phyloP scores from a whole-genome alignment of 2,797 vertebrate species.

The Limnodromus scolopaceus region DNA sequence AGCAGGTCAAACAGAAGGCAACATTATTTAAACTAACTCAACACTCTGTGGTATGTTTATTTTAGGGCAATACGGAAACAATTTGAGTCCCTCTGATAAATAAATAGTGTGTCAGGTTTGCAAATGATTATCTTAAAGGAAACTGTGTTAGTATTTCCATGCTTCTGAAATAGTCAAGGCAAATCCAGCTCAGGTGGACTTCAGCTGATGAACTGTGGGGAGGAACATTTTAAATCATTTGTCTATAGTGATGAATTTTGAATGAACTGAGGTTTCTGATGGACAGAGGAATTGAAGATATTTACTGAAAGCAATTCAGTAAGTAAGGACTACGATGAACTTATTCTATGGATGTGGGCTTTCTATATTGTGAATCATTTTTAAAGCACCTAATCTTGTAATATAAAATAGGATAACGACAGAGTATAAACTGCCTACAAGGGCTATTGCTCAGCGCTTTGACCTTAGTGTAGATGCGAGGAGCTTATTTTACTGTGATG shows the following conservation, averaged over 20 bases:
- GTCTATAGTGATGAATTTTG: not conserved
- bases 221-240: not conserved
- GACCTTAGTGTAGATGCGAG: not conserved
- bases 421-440: not conserved
- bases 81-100: not conserved
- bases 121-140: not conserved
- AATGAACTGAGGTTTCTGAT: not conserved
- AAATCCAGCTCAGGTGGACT: not conserved
- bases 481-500: not conserved
- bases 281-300: not conserved
- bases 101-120: not conserved
- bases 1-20: not conserved
- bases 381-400: not conserved
- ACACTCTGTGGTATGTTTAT: rapidly evolving
- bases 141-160: not conserved
- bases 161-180: not conserved
- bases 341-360: rapidly evolving
- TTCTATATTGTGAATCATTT: not conserved
- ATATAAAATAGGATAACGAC: rapidly evolving
- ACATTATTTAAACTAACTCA: not conserved
- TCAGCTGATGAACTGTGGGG: not conserved
- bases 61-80: not conserved
- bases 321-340: not conserved
- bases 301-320: not conserved
- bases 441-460: not conserved